phyloP scores from a whole-genome alignment of 2,797 vertebrate genomes.

The Rhinophrynus dorsalis region DNA sequence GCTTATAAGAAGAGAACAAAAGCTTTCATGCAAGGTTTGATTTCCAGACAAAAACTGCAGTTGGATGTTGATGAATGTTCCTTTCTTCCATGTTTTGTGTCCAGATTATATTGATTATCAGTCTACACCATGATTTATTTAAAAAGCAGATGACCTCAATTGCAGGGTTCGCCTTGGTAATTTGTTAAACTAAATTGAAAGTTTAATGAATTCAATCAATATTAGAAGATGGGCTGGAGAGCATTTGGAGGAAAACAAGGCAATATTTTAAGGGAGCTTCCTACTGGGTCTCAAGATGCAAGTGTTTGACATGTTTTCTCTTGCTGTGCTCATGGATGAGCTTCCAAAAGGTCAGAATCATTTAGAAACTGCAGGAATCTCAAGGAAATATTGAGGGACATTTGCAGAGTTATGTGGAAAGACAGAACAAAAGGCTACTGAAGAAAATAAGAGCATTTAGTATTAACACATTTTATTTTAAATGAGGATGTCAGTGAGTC shows the following conservation, averaged over 20 bases:
- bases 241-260: not conserved
- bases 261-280: not conserved
- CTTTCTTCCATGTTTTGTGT: not conserved
- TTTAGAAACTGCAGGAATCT: too few relatives aligned
- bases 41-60: not conserved
- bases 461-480: too few relatives aligned
- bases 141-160: not conserved
- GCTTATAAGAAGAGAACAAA: too few relatives aligned
- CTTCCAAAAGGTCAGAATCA: not conserved
- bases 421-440: too few relatives aligned
- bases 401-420: too few relatives aligned
- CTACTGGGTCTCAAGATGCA: not conserved
- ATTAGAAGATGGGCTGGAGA: not conserved
- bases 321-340: not conserved
- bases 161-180: not conserved
- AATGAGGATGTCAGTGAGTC: too few relatives aligned
- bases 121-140: slow-evolving; percentile 23
- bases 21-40: not conserved
- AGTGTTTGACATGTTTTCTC: not conserved
- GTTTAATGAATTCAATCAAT: slow-evolving; percentile 14
- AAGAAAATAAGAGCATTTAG: too few relatives aligned
- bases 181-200: slow-evolving; percentile 12
- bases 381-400: too few relatives aligned
- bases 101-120: slow-evolving; percentile 15
- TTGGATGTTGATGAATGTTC: not conserved